Evolutionary conservation across 1,140 invertebrate species (phyloP).

Genomic region (Bombus huntii): DNA sequence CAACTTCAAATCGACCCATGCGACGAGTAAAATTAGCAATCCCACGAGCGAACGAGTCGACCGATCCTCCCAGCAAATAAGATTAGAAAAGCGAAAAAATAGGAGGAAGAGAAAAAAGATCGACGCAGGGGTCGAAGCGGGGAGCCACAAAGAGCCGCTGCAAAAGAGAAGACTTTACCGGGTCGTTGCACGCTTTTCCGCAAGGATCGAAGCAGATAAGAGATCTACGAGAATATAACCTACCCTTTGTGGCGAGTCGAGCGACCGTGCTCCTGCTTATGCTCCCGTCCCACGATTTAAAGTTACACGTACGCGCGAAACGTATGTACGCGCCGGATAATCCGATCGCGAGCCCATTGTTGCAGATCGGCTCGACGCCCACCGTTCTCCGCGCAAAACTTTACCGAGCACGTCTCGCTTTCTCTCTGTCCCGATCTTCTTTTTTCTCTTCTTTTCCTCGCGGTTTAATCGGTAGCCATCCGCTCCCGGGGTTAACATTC

Average conservation of each 20-base stretch:
- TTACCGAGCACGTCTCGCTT: not conserved
- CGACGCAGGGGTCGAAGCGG: conserved; percentile 18
- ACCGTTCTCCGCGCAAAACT: conserved; percentile 32
- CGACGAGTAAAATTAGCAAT: conserved; percentile 1
- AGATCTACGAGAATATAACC: conserved; percentile 68
- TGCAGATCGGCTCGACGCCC: conserved; percentile 17
- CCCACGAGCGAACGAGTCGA: not conserved
- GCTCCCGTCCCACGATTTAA: conserved; percentile 54
- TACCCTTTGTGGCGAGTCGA: conserved; percentile 55
- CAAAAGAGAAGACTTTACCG: conserved; percentile 67
- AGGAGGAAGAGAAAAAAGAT: not conserved
- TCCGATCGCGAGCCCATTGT: conserved; percentile 46
- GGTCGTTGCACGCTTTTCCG: conserved; percentile 71
- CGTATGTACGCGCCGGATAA: conserved; percentile 48
- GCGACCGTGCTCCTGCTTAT: conserved; percentile 45
- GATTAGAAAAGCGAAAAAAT: conserved; percentile 15
- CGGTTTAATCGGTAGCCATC: conserved; percentile 26
- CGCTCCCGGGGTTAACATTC: conserved; percentile 39
- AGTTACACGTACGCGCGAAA: conserved; percentile 48
- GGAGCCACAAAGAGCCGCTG: conserved; percentile 58
- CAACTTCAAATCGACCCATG: not conserved
- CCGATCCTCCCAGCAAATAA: conserved; percentile 13
- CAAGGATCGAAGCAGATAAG: conserved; percentile 69
- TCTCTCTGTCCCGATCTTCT: not conserved
- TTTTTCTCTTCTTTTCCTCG: not conserved